A percentile compares a stretch with the other conserved stretches of the same genome.
Conservation (phyloP, 2,797 vertebrate genomes). For the Acanthurus tractus region DNA sequence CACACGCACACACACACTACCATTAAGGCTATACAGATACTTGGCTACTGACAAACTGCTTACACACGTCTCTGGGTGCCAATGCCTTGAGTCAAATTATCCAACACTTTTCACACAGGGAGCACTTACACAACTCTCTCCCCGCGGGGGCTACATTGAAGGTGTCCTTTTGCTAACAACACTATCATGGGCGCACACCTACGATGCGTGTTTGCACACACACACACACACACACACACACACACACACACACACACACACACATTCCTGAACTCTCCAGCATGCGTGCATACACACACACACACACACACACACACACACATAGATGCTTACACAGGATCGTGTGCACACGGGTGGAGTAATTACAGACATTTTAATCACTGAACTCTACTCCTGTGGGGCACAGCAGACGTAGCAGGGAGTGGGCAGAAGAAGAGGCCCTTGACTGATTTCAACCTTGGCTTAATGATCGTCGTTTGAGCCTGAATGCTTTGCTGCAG, state of each 20-base stretch:
- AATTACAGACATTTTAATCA: conserved; percentile 82
- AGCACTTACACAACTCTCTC: conserved; percentile 66
- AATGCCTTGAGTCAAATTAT: conserved; percentile 73
- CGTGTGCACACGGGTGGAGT: conserved; percentile 57
- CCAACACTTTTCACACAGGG: conserved; percentile 66
- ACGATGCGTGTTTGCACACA: conserved; percentile 12
- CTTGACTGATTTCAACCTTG: conserved; percentile 83
- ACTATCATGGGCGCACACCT: conserved; percentile 46
- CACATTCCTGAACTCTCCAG: too few species aligned
- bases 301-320: too few species aligned
- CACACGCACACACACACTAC: conserved; percentile 9
- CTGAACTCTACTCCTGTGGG: conserved; percentile 73
- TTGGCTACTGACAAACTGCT: conserved; percentile 65
- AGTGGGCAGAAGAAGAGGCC: conserved; percentile 64
- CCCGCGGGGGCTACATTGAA: conserved; percentile 61
- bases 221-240: neutral
- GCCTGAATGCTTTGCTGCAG: conserved; percentile 69
- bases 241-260: too few species aligned
- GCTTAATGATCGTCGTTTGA: conserved; percentile 75
- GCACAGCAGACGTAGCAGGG: conserved; percentile 59
- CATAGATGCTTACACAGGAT: neutral
- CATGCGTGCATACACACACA: neutral
- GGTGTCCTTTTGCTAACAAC: conserved; percentile 74
- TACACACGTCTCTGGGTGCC: conserved; percentile 69
- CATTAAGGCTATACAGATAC: conserved; percentile 34